Evolutionary conservation across 37 sponge, comb jelly and placozoan genomes (phyloP), one percentile per base, ranked within the genome.

Genomic region (Haliclona indistincta): DNA sequence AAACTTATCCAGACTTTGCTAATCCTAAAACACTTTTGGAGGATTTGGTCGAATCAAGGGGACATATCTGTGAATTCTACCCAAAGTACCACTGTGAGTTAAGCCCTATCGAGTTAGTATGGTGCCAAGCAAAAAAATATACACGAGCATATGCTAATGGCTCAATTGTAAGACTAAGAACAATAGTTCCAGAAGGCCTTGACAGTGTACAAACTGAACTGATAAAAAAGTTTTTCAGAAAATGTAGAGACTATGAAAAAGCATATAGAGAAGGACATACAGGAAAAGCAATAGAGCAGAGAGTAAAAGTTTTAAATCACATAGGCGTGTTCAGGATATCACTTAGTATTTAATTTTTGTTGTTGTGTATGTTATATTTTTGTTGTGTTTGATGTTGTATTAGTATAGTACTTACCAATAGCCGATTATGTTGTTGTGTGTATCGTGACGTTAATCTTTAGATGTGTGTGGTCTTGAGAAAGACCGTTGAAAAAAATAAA

Each of bases 71-170:
- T 51, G 3, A 72, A 2, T 86, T 45, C 45, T 30, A 67, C 22
- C 81, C 87, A 41, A 86, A 80, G 60, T 80, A 51, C 63, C 87
- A 79, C 63, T 80, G 70, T 36, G 81, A 86, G 43, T 64, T 74
- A 20, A 80, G n/a, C n/a, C n/a, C n/a, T n/a, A n/a, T n/a, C n/a
- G n/a, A n/a, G n/a, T n/a, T n/a, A n/a, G n/a, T n/a, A 54, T 77
- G 78, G 86, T 67, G 73, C 28, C 78, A 84, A 32, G 42, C 79
- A 6, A 84, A 78, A 68, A 56, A 49, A 42, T 43, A 78, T 49
- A 71, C 72, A 32, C 10, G 72, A 35, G 73, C 67, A 56, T 38
- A 77, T 72, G 22, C 53, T 34, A 84, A 79, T 79, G 64, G 73
- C 15, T 64, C 75, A 7, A 86, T 86, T 17, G 25, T 43, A 20